A percentile compares a stretch with the other conserved stretches of the same genome.
These are phyloP conservation scores for Panzeria rudis DNA, from an alignment of 2,888 invertebrate species.

Conservation along the genomic window DNA sequence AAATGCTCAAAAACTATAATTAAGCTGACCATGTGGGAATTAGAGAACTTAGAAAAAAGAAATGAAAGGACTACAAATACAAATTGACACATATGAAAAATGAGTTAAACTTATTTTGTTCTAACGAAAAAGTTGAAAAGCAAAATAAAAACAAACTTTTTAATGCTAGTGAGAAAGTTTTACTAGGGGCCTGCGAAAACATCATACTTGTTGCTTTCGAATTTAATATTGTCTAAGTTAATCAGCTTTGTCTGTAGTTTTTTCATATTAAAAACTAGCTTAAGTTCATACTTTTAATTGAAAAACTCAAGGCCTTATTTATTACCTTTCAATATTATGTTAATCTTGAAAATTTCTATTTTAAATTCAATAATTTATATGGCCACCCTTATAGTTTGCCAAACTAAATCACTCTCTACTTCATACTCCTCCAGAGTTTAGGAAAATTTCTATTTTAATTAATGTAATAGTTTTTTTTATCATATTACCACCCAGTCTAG, in stretches of 20 bases:
- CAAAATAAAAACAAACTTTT: too few species aligned
- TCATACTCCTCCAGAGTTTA: background rate
- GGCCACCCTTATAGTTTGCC: background rate
- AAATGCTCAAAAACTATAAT: slow-evolving; percentile 2
- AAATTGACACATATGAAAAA: background rate
- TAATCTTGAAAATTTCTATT: background rate
- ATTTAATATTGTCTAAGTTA: too few species aligned
- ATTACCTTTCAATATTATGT: too few species aligned
- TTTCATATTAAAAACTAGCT: too few species aligned
- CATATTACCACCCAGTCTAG: background rate
- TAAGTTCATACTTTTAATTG: too few species aligned
- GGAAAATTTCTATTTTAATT: slow-evolving; percentile 21
- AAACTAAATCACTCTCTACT: background rate
- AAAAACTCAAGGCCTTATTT: too few species aligned
- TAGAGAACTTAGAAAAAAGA: background rate
- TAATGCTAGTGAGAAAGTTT: too few species aligned
- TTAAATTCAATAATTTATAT: background rate
- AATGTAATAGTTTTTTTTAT: slow-evolving; percentile 23
- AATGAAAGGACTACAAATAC: background rate
- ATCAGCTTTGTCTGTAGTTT: too few species aligned
- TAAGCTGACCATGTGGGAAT: slow-evolving; percentile 30
- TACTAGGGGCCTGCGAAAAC: too few species aligned
- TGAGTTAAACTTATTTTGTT: background rate
- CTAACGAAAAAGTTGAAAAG: too few species aligned
- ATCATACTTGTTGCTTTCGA: too few species aligned